Conservation (phyloP, 2,113 vertebrate genomes). For the Plecotus auritus region DNA sequence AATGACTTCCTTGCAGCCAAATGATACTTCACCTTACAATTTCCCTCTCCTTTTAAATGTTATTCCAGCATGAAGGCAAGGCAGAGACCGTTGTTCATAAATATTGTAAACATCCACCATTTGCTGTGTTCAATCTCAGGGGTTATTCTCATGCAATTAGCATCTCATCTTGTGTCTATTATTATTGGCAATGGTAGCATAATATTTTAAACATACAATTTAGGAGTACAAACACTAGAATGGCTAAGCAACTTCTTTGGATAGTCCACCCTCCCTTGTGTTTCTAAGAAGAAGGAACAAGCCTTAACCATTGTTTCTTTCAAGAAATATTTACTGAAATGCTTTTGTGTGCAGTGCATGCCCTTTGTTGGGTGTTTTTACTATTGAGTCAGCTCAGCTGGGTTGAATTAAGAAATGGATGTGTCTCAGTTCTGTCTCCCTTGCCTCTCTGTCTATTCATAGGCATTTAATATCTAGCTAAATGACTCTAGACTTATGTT, state of each 20-base stretch:
- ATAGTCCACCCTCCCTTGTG: not conserved
- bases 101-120: slow-evolving; percentile 42
- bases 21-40: slow-evolving; percentile 78
- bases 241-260: not conserved
- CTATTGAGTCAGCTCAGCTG: not conserved
- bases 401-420: not conserved
- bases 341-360: not conserved
- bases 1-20: slow-evolving; percentile 75
- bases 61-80: slow-evolving; percentile 64
- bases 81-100: slow-evolving; percentile 39
- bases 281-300: not conserved
- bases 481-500: not conserved
- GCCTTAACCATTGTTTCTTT: not conserved
- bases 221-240: not conserved
- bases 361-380: not conserved
- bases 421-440: not conserved
- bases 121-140: not conserved
- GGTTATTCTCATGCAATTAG: slow-evolving; percentile 35
- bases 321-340: not conserved
- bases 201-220: not conserved
- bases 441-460: not conserved
- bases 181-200: not conserved
- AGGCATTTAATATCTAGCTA: not conserved
- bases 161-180: not conserved
- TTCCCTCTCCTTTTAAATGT: slow-evolving; percentile 67